Evolutionary conservation across 2,888 invertebrate genomes (phyloP), one percentile per base, ranked within the genome.

Genomic region (Ichneumon xanthorius): DNA sequence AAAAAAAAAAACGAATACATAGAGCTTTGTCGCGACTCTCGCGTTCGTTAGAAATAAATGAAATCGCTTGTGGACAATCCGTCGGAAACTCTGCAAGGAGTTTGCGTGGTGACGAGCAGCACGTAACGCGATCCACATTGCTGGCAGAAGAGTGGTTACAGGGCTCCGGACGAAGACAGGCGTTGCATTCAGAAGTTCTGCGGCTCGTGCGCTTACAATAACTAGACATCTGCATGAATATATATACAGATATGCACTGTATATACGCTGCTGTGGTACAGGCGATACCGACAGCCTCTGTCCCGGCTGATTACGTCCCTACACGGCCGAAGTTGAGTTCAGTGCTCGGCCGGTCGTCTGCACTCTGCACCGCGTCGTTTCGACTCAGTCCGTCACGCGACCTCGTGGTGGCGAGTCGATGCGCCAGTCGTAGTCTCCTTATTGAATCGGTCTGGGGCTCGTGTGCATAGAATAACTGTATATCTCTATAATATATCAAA

Each of bases 341-440:
- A 80, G 33, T 33, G 33, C 33, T 33, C 33, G 33, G 33, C 7
- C 82, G 79, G 84, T 80, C 84, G 82, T 83, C 86, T 87, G 83
- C 85, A 82, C 71, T 58, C 70, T 87, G 83, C 83, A 80, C 61
- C 76, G 76, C 72, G 68, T 80, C 58, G 67, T 37, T 77, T 79
- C 83, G 86, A 82, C 84, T 88, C 89, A 91, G 89, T 91, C 84
- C 81, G 89, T 88, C 88, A 88, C 89, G 91, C 90, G 90, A 89
- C 88, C 89, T 88, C 90, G 90, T 85, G 85, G 86, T 76, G 88
- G 78, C 82, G 88, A 86, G 88, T 88, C 86, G 87, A 75, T 78
- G 83, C 61, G n/a, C 37, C 14, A 11, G 45, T 73, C 58, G n/a
- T 26, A 26, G 45, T 26, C 45, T 26, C 26, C 5, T 30, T 53